Evolutionary conservation across 1,140 invertebrate genomes (phyloP), one percentile per base, ranked within the genome.

Genomic region (Bombus haemorrhoidalis): DNA sequence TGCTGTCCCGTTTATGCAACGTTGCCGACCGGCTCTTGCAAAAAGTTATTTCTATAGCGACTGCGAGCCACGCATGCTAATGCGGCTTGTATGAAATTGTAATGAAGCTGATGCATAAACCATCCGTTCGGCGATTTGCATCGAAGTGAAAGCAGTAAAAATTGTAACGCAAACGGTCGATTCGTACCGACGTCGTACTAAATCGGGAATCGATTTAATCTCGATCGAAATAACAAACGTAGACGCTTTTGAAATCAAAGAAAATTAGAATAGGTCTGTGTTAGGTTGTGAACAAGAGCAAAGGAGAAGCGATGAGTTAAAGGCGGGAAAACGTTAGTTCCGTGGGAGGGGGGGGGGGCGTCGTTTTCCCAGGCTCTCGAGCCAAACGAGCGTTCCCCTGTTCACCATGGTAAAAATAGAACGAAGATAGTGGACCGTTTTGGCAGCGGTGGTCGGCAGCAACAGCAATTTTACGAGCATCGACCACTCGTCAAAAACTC

Each of bases 391-490:
- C 82, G 32, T 64, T 80, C 68, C 53, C 59, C 39, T 32, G 72
- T 71, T 62, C n/a, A 15, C n/a, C 43, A 39, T 4, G 62, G 37
- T 85, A 72, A 89, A 89, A 89, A 89, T 89, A 89, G 88, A 78
- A n/a, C 74, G 87, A 47, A 73, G 77, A 66, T 66, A 77, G 81
- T 43, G 69, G 43, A 78, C 73, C 69, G 32, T 86, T 89, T 88
- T 88, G 87, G 88, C 88, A 89, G 62, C 3, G 88, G 39, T 47
- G 71, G 39, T 34, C 34, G 28, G 22, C 8, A n/a, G 28, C 75
- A 69, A 62, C 78, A 59, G 72, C 76, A 82, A 89, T 89, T 89
- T 89, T 86, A 85, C 83, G 81, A 76, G 53, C 79, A 75, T 89
- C 83, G 79, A n/a, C 59, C 78, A 69, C 78, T 84, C 88, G 83